Evolutionary conservation across 2,113 vertebrate genomes (phyloP), one percentile per base, ranked within the genome.

Genomic region (Protobothrops mucrosquamatus): DNA sequence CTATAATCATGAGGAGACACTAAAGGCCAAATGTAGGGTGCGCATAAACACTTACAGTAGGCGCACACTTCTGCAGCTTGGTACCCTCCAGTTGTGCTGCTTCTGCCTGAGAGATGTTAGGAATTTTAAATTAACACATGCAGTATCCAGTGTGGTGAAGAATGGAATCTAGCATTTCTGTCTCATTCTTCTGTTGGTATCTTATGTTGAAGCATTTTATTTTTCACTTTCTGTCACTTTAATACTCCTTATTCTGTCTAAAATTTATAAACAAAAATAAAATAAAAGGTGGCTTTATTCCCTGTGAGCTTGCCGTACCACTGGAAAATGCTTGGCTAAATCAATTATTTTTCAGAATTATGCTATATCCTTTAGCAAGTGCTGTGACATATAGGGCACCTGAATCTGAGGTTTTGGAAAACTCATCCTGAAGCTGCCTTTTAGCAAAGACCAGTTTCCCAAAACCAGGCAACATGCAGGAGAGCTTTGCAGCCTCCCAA

Each of bases 1-100:
- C 85, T 93, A 26, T 93, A 93, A 93, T 93, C 86, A 93, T 20
- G 9, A 91, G 91, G 94, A 95, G 89, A 87, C 81, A 92, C 91
- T 22, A 86, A 43, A 92, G 88, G 92, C 64, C 55, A 92, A 87
- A 52, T 56, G 1, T 90, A 85, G 81, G 34, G 93, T 88, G 74
- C 9, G 46, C 87, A 51, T 85, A n/a, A 54, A 39, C 15, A 26
- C 92, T 91, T 39, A 43, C 34, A 81, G 74, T n/a, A 43, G 74
- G 18, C 6, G 1, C 74, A 43, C 7, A 81, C 34, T 34, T 22
- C 69, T 6, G 8, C 69, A 81, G 34, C 69, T 81, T 81, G 69
- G 6, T 81, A 20, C 34, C 69, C 34, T 74, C 14, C n/a, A 39
- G 69, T 34, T 81, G 15, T 39, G 34, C 69, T 39, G 6, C 69